These are phyloP conservation scores for Sylvia borin DNA, from an alignment of 2,797 vertebrate genomes.

Conservation along the genomic window DNA sequence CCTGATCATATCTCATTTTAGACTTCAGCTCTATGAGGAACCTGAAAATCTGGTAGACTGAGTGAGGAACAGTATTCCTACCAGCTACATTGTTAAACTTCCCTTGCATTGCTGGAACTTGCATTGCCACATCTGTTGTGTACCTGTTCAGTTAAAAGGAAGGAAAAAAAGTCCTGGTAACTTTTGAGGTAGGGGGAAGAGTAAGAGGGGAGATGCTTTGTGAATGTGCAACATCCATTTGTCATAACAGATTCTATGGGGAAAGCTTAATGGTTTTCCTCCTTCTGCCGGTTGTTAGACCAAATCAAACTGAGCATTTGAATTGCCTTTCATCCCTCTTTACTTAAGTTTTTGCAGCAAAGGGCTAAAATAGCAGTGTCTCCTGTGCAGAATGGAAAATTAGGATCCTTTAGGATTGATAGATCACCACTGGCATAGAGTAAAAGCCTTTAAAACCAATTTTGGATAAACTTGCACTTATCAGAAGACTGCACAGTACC, in stretches of 20 bases:
- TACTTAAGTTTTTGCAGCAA: background rate
- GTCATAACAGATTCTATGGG: background rate
- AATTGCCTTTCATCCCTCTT: background rate
- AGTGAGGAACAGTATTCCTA: fast-evolving
- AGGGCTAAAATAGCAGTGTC: background rate
- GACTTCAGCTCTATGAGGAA: too few species aligned
- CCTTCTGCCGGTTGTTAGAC: background rate
- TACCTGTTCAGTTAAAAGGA: background rate
- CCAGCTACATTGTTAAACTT: background rate
- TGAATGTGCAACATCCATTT: background rate
- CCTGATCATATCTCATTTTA: background rate
- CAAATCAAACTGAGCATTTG: background rate
- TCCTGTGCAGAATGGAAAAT: background rate
- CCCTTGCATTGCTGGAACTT: background rate
- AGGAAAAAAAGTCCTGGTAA: background rate
- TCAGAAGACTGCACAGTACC: background rate
- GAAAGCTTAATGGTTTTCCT: background rate
- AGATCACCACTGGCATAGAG: background rate
- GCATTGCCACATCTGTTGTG: fast-evolving
- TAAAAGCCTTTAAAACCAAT: background rate
- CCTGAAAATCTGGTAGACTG: too few species aligned
- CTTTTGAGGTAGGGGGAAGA: background rate
- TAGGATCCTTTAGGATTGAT: background rate
- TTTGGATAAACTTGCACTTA: background rate
- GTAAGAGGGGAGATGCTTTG: background rate